phyloP scores from a whole-genome alignment of 2,113 vertebrate species.

The Morone chrysops region DNA sequence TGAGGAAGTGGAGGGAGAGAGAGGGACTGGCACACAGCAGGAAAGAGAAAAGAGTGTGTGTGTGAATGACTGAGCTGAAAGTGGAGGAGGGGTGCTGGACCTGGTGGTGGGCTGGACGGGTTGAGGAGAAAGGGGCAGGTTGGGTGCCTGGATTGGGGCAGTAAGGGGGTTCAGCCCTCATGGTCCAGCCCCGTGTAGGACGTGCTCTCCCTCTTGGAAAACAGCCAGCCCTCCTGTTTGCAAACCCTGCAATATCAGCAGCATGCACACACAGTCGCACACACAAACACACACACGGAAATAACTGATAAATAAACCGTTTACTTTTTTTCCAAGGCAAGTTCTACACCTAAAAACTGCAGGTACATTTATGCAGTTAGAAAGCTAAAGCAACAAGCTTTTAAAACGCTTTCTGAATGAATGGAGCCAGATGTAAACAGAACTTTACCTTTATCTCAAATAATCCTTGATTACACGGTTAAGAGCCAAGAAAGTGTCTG shows the following conservation, averaged over 20 bases:
- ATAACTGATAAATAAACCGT: conserved; percentile 21
- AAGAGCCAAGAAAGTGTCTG: conserved; percentile 27
- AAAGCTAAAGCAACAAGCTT: conserved; percentile 13
- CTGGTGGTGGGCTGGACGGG: conserved; percentile 63
- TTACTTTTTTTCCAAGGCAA: conserved; percentile 21
- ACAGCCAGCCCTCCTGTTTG: conserved; percentile 21
- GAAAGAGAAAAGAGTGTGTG: conserved; percentile 64
- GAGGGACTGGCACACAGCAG: conserved; percentile 68
- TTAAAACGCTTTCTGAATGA: conserved; percentile 29
- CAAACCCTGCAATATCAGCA: conserved; percentile 52
- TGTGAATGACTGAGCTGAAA: conserved; percentile 39
- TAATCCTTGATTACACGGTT: conserved; percentile 22
- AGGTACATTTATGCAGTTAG: background rate
- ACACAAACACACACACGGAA: conserved; percentile 19
- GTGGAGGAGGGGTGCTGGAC: conserved; percentile 75
- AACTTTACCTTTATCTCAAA: conserved; percentile 11
- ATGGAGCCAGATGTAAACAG: conserved; percentile 29
- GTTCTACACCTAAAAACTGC: background rate
- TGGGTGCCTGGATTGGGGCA: conserved; percentile 51
- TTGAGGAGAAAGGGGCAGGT: conserved; percentile 64
- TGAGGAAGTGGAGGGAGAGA: conserved; percentile 59
- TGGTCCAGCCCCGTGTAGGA: conserved; percentile 52
- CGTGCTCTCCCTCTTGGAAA: conserved; percentile 25
- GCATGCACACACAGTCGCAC: conserved; percentile 20
- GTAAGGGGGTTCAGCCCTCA: conserved; percentile 64